phyloP scores from a whole-genome alignment of 2,888 invertebrate species.

The Gnatocerus cornutus region DNA sequence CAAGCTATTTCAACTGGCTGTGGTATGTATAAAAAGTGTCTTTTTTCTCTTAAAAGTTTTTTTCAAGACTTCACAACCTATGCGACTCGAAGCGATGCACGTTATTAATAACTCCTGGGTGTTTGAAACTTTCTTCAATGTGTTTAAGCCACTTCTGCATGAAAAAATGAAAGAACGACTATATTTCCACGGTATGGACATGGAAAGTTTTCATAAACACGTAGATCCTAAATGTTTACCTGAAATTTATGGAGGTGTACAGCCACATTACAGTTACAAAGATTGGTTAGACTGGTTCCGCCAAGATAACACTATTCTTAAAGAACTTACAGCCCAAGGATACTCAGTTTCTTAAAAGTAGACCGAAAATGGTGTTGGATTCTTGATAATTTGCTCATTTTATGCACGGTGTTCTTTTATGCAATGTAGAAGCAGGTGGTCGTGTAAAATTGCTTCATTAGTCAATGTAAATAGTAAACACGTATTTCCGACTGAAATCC shows the following conservation, averaged over 20 bases:
- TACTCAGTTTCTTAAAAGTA: slow-evolving; percentile 47
- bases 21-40: slow-evolving; percentile 72
- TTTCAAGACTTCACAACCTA: slow-evolving; percentile 80
- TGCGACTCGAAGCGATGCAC: slow-evolving; percentile 82
- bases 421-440: too few relatives aligned
- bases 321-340: slow-evolving; percentile 77
- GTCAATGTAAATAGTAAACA: too few relatives aligned
- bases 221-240: slow-evolving; percentile 81
- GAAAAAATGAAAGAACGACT: slow-evolving; percentile 77
- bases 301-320: slow-evolving; percentile 74
- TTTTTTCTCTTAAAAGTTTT: slow-evolving; percentile 51
- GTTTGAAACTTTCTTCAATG: slow-evolving; percentile 83
- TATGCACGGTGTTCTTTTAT: too few relatives aligned
- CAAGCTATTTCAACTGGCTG: slow-evolving; percentile 79
- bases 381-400: too few relatives aligned
- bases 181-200: slow-evolving; percentile 81
- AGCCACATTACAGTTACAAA: slow-evolving; percentile 82
- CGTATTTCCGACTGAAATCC: too few relatives aligned
- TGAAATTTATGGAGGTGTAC: slow-evolving; percentile 75
- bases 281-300: slow-evolving; percentile 80
- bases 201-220: slow-evolving; percentile 82
- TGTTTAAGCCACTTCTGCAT: slow-evolving; percentile 84
- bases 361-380: neutral
- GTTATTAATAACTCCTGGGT: slow-evolving; percentile 86
- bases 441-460: too few relatives aligned